phyloP scores from a whole-genome alignment of 2,113 vertebrate genomes.

The Propithecus coquereli region DNA sequence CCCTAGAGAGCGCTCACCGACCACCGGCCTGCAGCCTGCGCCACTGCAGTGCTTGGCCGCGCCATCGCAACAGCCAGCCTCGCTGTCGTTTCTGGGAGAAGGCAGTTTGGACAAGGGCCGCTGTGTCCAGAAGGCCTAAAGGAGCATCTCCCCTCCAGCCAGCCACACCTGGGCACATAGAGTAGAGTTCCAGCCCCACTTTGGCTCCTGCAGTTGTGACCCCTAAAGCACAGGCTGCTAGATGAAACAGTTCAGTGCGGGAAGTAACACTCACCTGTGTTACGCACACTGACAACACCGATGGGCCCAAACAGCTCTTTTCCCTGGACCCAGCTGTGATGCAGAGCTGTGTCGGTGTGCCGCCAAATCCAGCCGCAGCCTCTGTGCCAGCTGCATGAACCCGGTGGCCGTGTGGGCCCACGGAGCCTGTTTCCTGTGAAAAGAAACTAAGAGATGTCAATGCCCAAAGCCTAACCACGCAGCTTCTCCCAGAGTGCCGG shows the following conservation, averaged over 20 bases:
- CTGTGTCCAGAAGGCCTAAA: not conserved
- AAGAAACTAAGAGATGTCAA: not conserved
- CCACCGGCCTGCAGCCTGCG: not conserved
- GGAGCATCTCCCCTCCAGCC: not conserved
- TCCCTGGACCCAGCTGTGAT: not conserved
- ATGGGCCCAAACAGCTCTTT: not conserved
- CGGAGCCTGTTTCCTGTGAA: not conserved
- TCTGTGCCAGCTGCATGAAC: accelerated
- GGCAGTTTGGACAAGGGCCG: not conserved
- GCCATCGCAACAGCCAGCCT: accelerated
- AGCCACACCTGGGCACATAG: not conserved
- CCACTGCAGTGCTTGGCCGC: accelerated
- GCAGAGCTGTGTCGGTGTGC: not conserved
- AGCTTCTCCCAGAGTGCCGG: not conserved
- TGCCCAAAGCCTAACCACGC: not conserved
- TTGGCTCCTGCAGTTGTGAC: not conserved
- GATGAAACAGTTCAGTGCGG: not conserved
- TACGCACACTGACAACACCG: accelerated
- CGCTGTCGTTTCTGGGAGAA: accelerated
- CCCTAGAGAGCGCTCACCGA: too few relatives aligned
- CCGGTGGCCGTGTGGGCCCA: accelerated
- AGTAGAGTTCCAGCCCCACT: not conserved
- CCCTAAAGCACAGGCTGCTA: not conserved
- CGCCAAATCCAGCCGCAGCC: accelerated
- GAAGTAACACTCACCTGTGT: not conserved